These are phyloP conservation scores for Steinernema hermaphroditum DNA, from an alignment of 2,888 invertebrate genomes.

Conservation along the genomic window DNA sequence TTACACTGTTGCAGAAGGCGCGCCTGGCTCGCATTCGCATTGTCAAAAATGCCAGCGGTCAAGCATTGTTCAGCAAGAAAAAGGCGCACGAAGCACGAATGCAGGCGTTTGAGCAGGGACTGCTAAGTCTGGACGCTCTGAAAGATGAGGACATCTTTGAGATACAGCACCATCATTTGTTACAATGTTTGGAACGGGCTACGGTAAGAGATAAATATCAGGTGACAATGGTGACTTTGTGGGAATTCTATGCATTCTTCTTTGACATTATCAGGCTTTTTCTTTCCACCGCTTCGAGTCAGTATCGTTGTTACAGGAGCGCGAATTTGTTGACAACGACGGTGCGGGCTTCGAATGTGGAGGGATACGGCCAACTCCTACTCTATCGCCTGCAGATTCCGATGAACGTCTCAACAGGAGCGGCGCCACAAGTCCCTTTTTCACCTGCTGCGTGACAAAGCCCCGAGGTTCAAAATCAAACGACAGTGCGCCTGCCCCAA, in stretches of 20 bases:
- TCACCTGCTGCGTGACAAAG: slow-evolving; percentile 27
- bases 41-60: slow-evolving; percentile 97
- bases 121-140: slow-evolving; percentile 74
- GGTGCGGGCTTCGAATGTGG: slow-evolving; percentile 53
- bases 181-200: slow-evolving; percentile 94
- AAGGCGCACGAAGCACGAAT: slow-evolving; percentile 93
- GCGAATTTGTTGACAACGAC: slow-evolving; percentile 61
- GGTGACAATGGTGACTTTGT: too few relatives aligned
- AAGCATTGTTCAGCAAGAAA: slow-evolving; percentile 96
- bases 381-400: slow-evolving; percentile 43
- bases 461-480: slow-evolving; percentile 1
- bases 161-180: slow-evolving; percentile 94
- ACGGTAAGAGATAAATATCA: slow-evolving; percentile 75
- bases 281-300: too few relatives aligned
- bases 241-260: too few relatives aligned
- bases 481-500: background rate
- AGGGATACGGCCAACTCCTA: slow-evolving; percentile 54
- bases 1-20: slow-evolving; percentile 82
- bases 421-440: background rate
- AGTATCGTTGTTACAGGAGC: slow-evolving; percentile 52
- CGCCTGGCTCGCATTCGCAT: slow-evolving; percentile 95
- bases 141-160: slow-evolving; percentile 96
- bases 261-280: too few relatives aligned
- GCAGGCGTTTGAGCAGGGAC: slow-evolving; percentile 73
- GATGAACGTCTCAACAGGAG: background rate